A percentile compares a stretch with the other conserved stretches of the same genome.
Conservation (phyloP, 2,888 invertebrate species). For the Gisinianus flammeolus region DNA sequence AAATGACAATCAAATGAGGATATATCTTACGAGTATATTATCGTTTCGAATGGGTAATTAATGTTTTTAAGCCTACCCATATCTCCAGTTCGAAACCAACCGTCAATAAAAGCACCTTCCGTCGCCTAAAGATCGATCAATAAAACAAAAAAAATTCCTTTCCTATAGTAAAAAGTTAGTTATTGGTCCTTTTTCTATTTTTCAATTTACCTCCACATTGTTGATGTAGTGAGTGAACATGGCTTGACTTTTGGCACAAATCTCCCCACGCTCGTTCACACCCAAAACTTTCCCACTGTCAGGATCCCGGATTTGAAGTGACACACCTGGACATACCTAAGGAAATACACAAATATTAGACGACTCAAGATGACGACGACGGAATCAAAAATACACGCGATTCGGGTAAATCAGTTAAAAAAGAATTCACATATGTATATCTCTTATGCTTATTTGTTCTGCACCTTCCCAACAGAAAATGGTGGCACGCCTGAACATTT, state of each 20-base stretch:
- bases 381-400: too few species aligned
- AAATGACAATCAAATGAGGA: too few species aligned
- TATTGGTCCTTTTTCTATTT: background rate
- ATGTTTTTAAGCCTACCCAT: too few species aligned
- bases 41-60: too few species aligned
- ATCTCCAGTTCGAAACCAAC: constrained; percentile 54
- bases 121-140: constrained; percentile 43
- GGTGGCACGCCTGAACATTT: constrained; percentile 44
- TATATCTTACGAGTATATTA: too few species aligned
- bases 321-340: constrained; percentile 44
- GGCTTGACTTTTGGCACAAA: constrained; percentile 61
- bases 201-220: constrained; percentile 45
- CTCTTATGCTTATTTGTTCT: background rate
- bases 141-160: background rate
- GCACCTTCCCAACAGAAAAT: constrained; percentile 49
- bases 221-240: constrained; percentile 49
- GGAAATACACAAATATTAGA: too few species aligned
- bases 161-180: background rate
- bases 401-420: too few species aligned
- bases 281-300: constrained; percentile 59
- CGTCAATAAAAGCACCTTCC: constrained; percentile 46
- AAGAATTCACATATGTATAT: too few species aligned
- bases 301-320: constrained; percentile 60
- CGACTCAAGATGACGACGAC: background rate
- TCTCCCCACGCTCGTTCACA: constrained; percentile 63